phyloP scores from a whole-genome alignment of 2,797 vertebrate genomes.

The Cryptoblepharus egeriae region DNA sequence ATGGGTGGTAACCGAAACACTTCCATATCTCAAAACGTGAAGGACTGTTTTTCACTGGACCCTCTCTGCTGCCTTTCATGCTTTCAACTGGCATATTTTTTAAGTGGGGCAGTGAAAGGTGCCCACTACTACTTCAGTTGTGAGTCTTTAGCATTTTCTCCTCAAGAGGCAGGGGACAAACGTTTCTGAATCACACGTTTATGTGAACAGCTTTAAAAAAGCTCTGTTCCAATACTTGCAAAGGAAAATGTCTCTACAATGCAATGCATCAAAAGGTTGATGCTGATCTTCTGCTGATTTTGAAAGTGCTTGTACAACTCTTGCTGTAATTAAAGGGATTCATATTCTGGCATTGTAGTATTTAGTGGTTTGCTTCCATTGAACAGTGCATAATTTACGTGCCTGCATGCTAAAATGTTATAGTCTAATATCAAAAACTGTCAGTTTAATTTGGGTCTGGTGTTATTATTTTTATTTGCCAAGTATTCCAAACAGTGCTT shows the following conservation, averaged over 20 bases:
- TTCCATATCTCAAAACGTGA: not conserved
- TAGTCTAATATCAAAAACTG: rapidly evolving
- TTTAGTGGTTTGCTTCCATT: not conserved
- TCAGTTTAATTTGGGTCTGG: not conserved
- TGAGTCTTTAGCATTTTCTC: too few relatives aligned
- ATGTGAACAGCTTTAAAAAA: rapidly evolving
- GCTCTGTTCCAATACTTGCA: not conserved
- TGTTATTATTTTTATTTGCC: constrained; percentile 7
- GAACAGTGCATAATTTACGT: not conserved
- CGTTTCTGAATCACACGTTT: rapidly evolving
- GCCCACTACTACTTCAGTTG: too few relatives aligned
- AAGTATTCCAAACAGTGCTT: not conserved
- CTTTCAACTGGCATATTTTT: not conserved
- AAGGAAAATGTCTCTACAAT: rapidly evolving
- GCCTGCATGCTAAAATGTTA: not conserved
- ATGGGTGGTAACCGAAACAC: not conserved
- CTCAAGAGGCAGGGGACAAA: not conserved
- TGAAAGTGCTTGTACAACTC: not conserved
- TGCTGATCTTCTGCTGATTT: not conserved
- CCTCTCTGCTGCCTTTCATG: not conserved
- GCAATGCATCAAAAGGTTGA: not conserved
- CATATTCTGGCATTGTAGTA: not conserved
- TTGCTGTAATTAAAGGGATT: not conserved
- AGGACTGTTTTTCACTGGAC: not conserved
- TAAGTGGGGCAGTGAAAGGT: not conserved